A percentile compares a stretch with the other conserved stretches of the same genome.
Evolutionary conservation across 2,888 invertebrate species (phyloP).

Genomic region (Leucophenga montana): DNA sequence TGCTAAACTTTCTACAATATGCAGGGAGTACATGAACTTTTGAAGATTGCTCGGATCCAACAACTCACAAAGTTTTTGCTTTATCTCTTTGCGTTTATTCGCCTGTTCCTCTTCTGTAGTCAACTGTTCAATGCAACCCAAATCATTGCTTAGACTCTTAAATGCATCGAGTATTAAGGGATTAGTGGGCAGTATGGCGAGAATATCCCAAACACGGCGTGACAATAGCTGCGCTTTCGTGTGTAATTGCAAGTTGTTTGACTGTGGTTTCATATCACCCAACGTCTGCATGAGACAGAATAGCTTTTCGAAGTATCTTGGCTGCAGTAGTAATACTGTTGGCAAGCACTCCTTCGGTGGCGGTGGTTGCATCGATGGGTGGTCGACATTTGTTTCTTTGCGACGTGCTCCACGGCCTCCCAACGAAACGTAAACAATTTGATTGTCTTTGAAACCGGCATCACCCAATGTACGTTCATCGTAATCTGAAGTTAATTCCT

Average conservation of each 20-base stretch:
- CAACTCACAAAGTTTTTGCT: conserved; percentile 78
- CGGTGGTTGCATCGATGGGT: conserved; percentile 89
- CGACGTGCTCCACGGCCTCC: conserved; percentile 79
- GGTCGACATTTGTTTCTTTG: conserved; percentile 76
- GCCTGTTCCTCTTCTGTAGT: conserved; percentile 59
- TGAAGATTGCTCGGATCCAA: conserved; percentile 92
- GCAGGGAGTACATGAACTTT: conserved; percentile 94
- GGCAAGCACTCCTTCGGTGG: conserved; percentile 90
- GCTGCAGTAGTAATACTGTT: conserved; percentile 86
- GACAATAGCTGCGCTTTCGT: conserved; percentile 92
- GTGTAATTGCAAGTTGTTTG: conserved; percentile 80
- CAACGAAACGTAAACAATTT: conserved; percentile 92
- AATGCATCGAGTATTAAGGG: conserved; percentile 86
- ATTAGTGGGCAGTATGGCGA: conserved; percentile 92
- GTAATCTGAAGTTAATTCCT: conserved; percentile 92
- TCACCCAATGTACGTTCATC: conserved; percentile 93
- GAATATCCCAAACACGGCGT: conserved; percentile 93
- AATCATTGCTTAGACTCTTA: conserved; percentile 78
- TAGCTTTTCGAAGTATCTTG: conserved; percentile 91
- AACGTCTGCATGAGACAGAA: conserved; percentile 92
- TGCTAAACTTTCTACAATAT: conserved; percentile 87
- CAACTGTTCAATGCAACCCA: conserved; percentile 60
- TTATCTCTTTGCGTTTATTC: conserved; percentile 69
- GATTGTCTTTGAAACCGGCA: conserved; percentile 95
- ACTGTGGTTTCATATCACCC: conserved; percentile 87